Base-by-base conservation (phyloP, 2,113 vertebrate genomes). In the Asarcornis scutulata region DNA sequence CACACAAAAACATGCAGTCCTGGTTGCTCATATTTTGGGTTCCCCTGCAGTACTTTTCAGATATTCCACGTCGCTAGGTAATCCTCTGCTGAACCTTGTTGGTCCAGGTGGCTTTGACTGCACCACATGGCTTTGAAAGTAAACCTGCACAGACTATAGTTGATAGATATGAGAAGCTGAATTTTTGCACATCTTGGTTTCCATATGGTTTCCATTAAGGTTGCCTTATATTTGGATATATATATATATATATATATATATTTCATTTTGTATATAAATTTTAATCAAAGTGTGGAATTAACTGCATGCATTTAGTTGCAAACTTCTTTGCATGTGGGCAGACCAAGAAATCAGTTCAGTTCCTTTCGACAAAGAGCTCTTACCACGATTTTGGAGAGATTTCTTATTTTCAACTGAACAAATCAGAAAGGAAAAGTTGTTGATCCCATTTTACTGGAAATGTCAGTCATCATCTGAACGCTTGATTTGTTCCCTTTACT, bases 341-440 rank as follows among this genome's bases (percentile, higher is more conserved):
- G 66, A 80, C 66, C 40, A 83, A 73, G 75, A 78, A 92, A 94
- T 56, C 83, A 72, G 77, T 96, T 95, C 87, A 73, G 34, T 94
- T 94, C 62, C 78, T 75, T 83, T 74, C 74, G 59, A 95, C 91
- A 95, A 95, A 89, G 74, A 40, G 55, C 81, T 92, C 78, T 85
- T 75, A 82, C 29, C n/a, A 58, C 36, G 58, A 62, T 86, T 87
- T 95, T 94, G 84, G 91, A 76, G 6, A 32, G 63, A 36, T 44
- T 62, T 92, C 48, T 46, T 66, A 10, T 31, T 73, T 89, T 64
- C 31, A 64, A 50, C 83, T 80, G 74, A 96, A 73, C 40, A 36
- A 85, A 66, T 73, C 40, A 13, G 48, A 40, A 89, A 4, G 40
- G 50, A 91, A 63, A 91, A 83, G 55, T 36, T 74, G 75, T 38